These are phyloP conservation scores for Micronycteris hirsuta DNA, from an alignment of 2,113 vertebrate species.

Conservation along the genomic window DNA sequence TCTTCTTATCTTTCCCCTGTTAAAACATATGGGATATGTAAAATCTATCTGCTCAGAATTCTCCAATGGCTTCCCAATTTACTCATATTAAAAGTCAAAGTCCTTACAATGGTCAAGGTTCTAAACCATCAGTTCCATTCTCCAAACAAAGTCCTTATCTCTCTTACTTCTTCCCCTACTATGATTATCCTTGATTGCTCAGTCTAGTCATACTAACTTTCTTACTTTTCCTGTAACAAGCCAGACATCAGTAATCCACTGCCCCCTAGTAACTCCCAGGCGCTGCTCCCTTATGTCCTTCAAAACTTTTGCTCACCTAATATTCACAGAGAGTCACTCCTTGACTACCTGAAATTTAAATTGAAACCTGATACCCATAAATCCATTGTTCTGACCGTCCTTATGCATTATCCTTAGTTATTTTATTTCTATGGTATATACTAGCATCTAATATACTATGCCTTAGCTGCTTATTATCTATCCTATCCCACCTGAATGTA, in stretches of 20 bases:
- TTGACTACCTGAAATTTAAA: not conserved
- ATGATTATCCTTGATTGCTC: not conserved
- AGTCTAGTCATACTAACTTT: not conserved
- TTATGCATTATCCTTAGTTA: not conserved
- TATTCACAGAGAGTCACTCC: not conserved
- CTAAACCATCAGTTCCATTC: not conserved
- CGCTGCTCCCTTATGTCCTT: not conserved
- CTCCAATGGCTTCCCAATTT: not conserved
- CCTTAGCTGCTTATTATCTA: not conserved
- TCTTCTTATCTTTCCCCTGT: not conserved
- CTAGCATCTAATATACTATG: not conserved
- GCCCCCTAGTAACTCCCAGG: not conserved
- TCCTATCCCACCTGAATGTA: not conserved
- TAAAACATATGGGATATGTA: not conserved
- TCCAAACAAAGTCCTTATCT: not conserved
- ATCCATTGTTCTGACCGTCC: not conserved
- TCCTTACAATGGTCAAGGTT: not conserved
- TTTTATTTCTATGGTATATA: not conserved
- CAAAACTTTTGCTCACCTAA: not conserved
- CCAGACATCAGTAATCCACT: not conserved
- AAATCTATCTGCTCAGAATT: not conserved
- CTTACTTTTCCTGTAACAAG: not conserved
- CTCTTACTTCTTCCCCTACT: not conserved
- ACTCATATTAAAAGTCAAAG: not conserved
- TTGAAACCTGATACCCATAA: not conserved